These are phyloP conservation scores for Muschampia plurimacula DNA, from an alignment of 2,888 invertebrate genomes.

Conservation along the genomic window DNA sequence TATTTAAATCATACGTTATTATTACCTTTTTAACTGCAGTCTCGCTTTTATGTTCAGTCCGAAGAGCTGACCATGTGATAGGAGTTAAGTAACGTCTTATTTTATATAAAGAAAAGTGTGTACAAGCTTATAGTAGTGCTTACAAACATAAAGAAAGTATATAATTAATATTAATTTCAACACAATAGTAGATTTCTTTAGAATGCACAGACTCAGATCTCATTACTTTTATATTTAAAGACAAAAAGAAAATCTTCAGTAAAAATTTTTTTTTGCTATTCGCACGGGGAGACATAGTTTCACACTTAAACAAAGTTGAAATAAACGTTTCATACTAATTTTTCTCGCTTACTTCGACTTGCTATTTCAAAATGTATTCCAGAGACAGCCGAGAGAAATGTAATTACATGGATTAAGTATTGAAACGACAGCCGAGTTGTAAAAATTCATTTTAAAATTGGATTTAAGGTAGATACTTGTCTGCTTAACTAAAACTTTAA, in stretches of 20 bases:
- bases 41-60: no score
- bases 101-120: no score
- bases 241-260: neutral
- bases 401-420: slow-evolving; percentile 40
- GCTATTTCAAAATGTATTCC: slow-evolving; percentile 22
- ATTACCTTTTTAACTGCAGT: no score
- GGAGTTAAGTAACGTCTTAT: no score
- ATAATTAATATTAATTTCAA: neutral
- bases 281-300: neutral
- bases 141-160: no score
- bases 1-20: no score
- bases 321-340: slow-evolving; percentile 31
- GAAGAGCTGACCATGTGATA: no score
- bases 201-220: neutral
- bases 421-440: slow-evolving; percentile 34
- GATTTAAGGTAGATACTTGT: slow-evolving; percentile 21
- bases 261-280: neutral
- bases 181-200: neutral
- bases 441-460: slow-evolving; percentile 37
- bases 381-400: slow-evolving; percentile 36
- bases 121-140: no score
- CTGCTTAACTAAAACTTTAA: slow-evolving; percentile 33
- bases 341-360: slow-evolving; percentile 32
- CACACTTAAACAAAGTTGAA: slow-evolving; percentile 3
- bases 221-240: neutral